phyloP scores from a whole-genome alignment of 2,113 vertebrate genomes.

The Pavo muticus region DNA sequence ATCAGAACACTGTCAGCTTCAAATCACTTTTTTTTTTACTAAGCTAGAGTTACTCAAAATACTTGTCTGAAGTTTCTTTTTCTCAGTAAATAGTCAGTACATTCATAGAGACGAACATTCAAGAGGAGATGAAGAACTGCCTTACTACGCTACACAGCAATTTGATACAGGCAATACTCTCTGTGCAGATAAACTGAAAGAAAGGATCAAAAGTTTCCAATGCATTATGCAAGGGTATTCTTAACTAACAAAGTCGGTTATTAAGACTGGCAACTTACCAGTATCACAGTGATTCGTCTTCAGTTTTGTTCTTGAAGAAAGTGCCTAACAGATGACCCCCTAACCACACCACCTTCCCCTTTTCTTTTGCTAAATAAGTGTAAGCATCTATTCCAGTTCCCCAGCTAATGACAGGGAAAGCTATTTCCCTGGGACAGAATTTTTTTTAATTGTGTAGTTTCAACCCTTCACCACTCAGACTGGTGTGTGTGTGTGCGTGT shows the following conservation, averaged over 20 bases:
- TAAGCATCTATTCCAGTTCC: neutral
- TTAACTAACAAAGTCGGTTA: neutral
- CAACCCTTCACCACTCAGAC: neutral
- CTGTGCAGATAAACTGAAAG: neutral
- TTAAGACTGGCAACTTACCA: neutral
- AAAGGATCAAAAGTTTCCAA: neutral
- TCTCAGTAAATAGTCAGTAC: neutral
- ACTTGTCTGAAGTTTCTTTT: neutral
- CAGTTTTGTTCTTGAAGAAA: neutral
- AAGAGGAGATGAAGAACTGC: neutral
- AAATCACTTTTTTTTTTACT: neutral
- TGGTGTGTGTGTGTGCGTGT: neutral
- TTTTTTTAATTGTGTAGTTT: neutral
- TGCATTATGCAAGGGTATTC: neutral
- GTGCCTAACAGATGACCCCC: accelerated
- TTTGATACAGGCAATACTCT: neutral
- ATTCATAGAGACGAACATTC: neutral
- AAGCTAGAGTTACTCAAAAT: neutral
- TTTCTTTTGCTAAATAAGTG: accelerated
- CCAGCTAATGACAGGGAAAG: neutral
- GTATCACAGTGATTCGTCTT: neutral
- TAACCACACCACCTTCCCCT: accelerated
- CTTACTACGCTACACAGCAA: neutral
- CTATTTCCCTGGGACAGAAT: neutral
- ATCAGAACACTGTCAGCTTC: neutral